Conservation (phyloP, 2,888 invertebrate species). For the Coleophora deauratella region DNA sequence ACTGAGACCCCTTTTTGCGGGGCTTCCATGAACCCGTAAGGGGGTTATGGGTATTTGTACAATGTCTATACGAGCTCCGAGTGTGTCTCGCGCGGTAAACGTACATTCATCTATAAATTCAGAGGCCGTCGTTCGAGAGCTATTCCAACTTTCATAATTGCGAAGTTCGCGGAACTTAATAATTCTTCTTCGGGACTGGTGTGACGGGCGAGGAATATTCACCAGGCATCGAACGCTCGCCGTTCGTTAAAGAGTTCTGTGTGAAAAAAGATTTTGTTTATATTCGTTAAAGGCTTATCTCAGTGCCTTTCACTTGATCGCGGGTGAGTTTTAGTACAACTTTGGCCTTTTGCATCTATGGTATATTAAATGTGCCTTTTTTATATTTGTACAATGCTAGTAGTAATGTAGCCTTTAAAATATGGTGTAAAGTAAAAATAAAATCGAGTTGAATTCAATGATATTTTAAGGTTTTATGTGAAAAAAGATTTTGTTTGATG, state of each 20-base stretch:
- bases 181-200: slow-evolving; percentile 72
- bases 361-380: no score
- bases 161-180: slow-evolving; percentile 71
- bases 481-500: no score
- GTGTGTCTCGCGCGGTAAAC: slow-evolving; percentile 42
- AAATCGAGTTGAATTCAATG: no score
- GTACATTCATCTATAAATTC: slow-evolving; percentile 73
- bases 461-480: no score
- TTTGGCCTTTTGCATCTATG: no score
- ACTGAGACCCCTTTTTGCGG: slow-evolving; percentile 24
- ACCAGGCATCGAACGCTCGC: slow-evolving; percentile 59
- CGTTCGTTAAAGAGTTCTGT: no score
- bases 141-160: slow-evolving; percentile 75
- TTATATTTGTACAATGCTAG: no score
- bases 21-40: background rate
- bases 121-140: slow-evolving; percentile 68
- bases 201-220: slow-evolving; percentile 71
- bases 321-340: no score
- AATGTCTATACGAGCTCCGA: background rate
- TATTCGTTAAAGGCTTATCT: background rate
- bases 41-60: background rate
- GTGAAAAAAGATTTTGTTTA: no score
- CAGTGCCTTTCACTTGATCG: no score
- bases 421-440: no score
- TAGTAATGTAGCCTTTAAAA: no score